These are phyloP conservation scores for Physocephala rufipes DNA, from an alignment of 2,888 invertebrate species.

Conservation along the genomic window DNA sequence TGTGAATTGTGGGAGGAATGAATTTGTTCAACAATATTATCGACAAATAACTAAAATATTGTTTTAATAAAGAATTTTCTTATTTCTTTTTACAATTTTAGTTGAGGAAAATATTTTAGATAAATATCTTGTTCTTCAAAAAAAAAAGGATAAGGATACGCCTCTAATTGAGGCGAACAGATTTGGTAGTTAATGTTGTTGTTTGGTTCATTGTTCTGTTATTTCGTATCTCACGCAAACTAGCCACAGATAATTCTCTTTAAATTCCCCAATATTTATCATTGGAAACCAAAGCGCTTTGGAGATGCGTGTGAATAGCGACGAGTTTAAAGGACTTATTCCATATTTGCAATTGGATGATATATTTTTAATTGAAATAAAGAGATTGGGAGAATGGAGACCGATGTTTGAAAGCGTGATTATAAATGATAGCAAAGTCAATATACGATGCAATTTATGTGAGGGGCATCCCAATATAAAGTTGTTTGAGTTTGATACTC, in stretches of 20 bases:
- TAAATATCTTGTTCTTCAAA: conserved; percentile 31
- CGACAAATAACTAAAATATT: neutral
- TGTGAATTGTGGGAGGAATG: neutral
- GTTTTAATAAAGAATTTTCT: conserved; percentile 22
- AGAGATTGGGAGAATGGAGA: conserved; percentile 23
- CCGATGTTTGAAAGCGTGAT: conserved; percentile 29
- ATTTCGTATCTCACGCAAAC: conserved; percentile 8
- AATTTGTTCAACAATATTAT: neutral
- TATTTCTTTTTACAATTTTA: conserved; percentile 43
- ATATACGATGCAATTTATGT: conserved; percentile 38
- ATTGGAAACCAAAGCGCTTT: neutral
- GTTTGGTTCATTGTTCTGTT: conserved; percentile 33
- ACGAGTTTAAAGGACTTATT: conserved; percentile 38
- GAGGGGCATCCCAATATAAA: conserved; percentile 27
- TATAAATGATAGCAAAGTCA: neutral
- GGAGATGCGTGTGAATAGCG: conserved; percentile 27
- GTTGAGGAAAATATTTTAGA: conserved; percentile 39
- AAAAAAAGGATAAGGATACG: conserved; percentile 15
- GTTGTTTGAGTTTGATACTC: conserved; percentile 34
- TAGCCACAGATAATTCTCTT: neutral
- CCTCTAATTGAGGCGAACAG: conserved; percentile 19
- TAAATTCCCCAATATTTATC: conserved; percentile 16
- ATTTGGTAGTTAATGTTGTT: conserved; percentile 25
- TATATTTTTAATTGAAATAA: conserved; percentile 37
- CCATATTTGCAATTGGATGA: conserved; percentile 38